Base-by-base conservation (phyloP, 1,140 invertebrate genomes). In the Magallana ariakensis region DNA sequence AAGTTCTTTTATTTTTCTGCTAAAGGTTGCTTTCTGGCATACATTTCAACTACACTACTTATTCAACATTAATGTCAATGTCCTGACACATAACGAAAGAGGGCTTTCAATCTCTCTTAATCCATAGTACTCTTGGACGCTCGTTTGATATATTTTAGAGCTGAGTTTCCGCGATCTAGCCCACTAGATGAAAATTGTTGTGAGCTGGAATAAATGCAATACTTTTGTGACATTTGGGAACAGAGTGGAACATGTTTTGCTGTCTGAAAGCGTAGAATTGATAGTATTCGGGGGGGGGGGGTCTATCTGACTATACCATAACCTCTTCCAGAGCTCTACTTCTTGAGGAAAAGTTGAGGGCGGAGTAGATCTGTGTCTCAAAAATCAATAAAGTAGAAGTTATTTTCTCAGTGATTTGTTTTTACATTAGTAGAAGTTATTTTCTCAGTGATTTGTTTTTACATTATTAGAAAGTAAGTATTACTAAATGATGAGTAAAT, bases 201-300 rank as follows among this genome's bases (percentile, higher is more conserved):
- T 62, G 7, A 84, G 57, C 9, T 15, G 13, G 13, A 58, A 58
- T 1, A 84, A n/a, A 15, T 46, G 13, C 1, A 84, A 33, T 26
- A 84, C 33, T 62, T 60, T 84, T 26, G 26, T 66, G 1, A 62
- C 33, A 62, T 84, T 84, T 60, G 83, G 83, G 62, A 58, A 84
- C 26, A 84, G 7, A 26, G 33, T n/a, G 3, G 54, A 53, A 62
- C 83, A 84, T 33, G 33, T 1, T 33, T 19, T 84, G 5, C 4
- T 33, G 57, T 62, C 83, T 4, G 58, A 11, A 22, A 84, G 19
- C 8, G 83, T 80, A 19, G 82, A 56, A 19, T 19, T 84, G 15
- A n/a, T n/a, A n/a, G 53, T 46, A 33, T 80, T 3, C 16, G 83
- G 83, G 4, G 46, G 60, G 60, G 83, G 83, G 4, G 46, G 60